Percentiles rank a stretch among this genome's conserved stretches.
phyloP scores from a whole-genome alignment of 2,888 invertebrate species.

The Lepidochitona cinerea region DNA sequence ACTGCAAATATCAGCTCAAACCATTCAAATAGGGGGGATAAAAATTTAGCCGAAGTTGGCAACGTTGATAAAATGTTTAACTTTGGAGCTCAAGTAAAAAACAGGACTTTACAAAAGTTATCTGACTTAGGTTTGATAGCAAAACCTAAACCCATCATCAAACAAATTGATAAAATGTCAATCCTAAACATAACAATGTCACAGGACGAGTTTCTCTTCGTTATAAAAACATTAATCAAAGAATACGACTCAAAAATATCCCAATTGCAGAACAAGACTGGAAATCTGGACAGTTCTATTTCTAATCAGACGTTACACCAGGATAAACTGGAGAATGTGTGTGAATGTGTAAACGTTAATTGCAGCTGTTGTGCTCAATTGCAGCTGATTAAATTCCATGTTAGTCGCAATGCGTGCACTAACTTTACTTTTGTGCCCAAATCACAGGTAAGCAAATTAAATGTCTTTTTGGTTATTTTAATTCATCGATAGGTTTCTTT shows the following conservation, averaged over 20 bases:
- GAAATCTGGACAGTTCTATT: not conserved
- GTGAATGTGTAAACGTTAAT: conserved; percentile 19
- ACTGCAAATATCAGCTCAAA: not conserved
- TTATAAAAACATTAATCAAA: conserved; percentile 2
- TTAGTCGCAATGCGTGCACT: conserved; percentile 53
- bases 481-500: too few relatives aligned
- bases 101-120: conserved; percentile 58
- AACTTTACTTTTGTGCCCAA: conserved; percentile 58
- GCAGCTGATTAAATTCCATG: conserved; percentile 46
- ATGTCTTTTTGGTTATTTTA: too few relatives aligned
- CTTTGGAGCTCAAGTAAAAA: conserved; percentile 49
- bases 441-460: conserved; percentile 59
- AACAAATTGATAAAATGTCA: conserved; percentile 15
- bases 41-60: not conserved
- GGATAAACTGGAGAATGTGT: not conserved
- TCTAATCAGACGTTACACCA: not conserved
- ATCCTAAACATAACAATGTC: conserved; percentile 5
- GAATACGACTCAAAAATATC: not conserved
- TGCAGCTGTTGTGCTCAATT: conserved; percentile 58
- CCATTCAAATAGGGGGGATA: not conserved
- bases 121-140: conserved; percentile 49
- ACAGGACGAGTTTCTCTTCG: not conserved
- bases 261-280: not conserved
- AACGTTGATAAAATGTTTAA: conserved; percentile 20
- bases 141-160: conserved; percentile 23